phyloP scores from a whole-genome alignment of 2,888 invertebrate species.

The Trisateles emortualis region DNA sequence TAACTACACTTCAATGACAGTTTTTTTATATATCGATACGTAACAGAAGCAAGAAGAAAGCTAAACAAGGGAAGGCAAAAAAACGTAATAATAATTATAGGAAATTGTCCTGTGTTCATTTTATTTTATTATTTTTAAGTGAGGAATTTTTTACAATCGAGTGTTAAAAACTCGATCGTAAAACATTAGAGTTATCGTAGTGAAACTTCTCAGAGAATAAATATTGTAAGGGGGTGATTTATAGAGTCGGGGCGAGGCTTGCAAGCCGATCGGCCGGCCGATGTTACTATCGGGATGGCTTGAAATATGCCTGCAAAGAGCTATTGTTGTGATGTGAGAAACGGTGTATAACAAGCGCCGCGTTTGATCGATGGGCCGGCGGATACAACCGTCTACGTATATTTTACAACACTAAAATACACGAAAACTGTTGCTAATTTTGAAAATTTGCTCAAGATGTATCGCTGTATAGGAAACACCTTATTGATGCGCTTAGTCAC shows the following conservation, averaged over 20 bases:
- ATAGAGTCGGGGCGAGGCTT: conserved; percentile 74
- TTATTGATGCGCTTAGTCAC: no score
- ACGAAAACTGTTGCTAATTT: conserved; percentile 68
- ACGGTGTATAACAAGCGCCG: conserved; percentile 84
- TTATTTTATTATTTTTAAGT: no score
- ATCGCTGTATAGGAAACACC: no score
- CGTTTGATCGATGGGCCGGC: conserved; percentile 75
- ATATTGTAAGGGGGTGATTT: conserved; percentile 86
- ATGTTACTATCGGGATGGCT: conserved; percentile 82
- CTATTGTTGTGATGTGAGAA: conserved; percentile 86
- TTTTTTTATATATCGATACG: no score
- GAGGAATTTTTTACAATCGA: conserved; percentile 36
- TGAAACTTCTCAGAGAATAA: conserved; percentile 78
- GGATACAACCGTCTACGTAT: conserved; percentile 61
- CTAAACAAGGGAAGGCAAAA: no score
- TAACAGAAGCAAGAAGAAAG: no score
- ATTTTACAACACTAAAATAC: conserved; percentile 73
- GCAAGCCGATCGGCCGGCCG: conserved; percentile 76
- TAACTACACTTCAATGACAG: no score
- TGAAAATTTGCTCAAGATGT: conserved; percentile 36
- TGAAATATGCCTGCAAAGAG: conserved; percentile 84
- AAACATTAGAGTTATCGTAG: conserved; percentile 65
- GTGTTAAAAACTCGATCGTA: conserved; percentile 53
- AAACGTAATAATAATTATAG: no score
- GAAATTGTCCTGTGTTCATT: no score